These are phyloP conservation scores for Alcis repandata DNA, from an alignment of 2,888 invertebrate species.

Conservation along the genomic window DNA sequence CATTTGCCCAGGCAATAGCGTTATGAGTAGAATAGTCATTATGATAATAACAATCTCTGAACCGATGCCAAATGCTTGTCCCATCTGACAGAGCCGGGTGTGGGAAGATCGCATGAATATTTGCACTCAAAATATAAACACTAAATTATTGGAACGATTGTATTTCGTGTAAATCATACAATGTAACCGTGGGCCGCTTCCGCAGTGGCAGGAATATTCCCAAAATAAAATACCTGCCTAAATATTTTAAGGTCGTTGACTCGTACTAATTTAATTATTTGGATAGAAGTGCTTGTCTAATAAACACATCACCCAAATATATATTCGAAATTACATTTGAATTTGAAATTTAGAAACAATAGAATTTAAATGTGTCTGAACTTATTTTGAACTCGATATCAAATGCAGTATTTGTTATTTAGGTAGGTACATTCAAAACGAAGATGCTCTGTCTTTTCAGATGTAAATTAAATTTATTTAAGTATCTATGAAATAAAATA, in stretches of 20 bases:
- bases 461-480: slow-evolving; percentile 17
- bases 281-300: slow-evolving; percentile 14
- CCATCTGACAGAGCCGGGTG: slow-evolving; percentile 61
- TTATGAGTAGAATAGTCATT: slow-evolving; percentile 81
- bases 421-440: not conserved
- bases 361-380: slow-evolving; percentile 4
- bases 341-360: slow-evolving; percentile 11
- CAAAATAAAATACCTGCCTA: slow-evolving; percentile 38
- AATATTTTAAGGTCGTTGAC: slow-evolving; percentile 36
- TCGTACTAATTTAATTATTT: slow-evolving; percentile 19
- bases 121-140: slow-evolving; percentile 69
- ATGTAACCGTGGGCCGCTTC: slow-evolving; percentile 41
- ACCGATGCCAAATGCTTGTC: slow-evolving; percentile 77
- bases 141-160: slow-evolving; percentile 63
- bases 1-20: slow-evolving; percentile 72
- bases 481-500: slow-evolving; percentile 43
- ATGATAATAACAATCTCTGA: slow-evolving; percentile 80
- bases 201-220: slow-evolving; percentile 21
- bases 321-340: slow-evolving; percentile 11
- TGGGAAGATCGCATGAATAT: slow-evolving; percentile 67
- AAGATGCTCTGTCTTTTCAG: not conserved
- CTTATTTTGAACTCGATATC: not conserved
- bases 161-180: slow-evolving; percentile 65
- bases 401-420: too few relatives aligned
- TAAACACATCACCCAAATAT: slow-evolving; percentile 16